A percentile compares a stretch with the other conserved stretches of the same genome.
Evolutionary conservation across 2,797 vertebrate species (phyloP).

Genomic region (Clarias fuscus): DNA sequence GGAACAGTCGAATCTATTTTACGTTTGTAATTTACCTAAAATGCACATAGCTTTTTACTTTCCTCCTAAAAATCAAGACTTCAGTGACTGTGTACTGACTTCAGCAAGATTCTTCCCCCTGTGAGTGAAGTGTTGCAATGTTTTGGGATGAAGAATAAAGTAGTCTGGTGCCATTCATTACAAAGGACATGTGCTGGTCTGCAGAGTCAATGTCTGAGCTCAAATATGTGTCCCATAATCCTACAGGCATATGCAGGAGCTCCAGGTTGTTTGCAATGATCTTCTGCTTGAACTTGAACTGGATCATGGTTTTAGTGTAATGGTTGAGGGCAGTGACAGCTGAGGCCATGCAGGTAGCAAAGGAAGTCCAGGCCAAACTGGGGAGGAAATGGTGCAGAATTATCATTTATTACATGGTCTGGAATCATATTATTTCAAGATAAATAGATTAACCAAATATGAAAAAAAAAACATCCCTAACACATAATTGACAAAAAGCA

Average conservation of each 20-base stretch:
- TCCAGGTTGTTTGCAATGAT: constrained; percentile 82
- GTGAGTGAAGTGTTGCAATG: constrained; percentile 50
- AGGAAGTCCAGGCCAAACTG: constrained; percentile 89
- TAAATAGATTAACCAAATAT: neutral
- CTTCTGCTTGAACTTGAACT: constrained; percentile 84
- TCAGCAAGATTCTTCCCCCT: constrained; percentile 69
- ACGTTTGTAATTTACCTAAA: neutral
- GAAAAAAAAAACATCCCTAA: neutral
- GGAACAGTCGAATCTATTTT: neutral
- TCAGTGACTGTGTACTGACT: neutral
- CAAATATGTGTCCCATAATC: constrained; percentile 80
- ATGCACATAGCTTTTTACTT: neutral
- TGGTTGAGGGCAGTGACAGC: constrained; percentile 83
- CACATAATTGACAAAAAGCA: neutral
- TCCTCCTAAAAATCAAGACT: neutral
- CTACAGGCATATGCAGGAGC: constrained; percentile 72
- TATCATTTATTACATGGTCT: neutral
- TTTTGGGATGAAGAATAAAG: constrained; percentile 65
- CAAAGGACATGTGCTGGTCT: constrained; percentile 61
- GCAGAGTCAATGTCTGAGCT: constrained; percentile 66
- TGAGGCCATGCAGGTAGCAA: constrained; percentile 87
- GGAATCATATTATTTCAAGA: neutral
- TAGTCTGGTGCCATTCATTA: constrained; percentile 67
- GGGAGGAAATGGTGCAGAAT: neutral
- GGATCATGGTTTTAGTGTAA: constrained; percentile 83